Conservation (phyloP, 37 sponge, comb jelly and placozoan genomes). For the Beroe forskalii region DNA sequence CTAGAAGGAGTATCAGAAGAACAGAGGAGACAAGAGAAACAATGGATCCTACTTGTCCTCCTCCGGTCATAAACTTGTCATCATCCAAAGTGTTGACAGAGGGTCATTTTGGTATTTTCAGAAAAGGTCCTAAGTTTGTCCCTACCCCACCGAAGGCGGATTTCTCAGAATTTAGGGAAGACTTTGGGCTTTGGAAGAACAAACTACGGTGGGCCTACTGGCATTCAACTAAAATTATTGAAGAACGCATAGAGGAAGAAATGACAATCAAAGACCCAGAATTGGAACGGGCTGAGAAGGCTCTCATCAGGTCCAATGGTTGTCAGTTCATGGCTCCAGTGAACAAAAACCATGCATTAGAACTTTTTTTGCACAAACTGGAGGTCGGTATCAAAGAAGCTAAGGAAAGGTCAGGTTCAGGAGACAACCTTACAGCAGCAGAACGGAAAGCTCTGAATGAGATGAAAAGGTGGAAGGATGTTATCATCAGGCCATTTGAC, state of each 20-base stretch:
- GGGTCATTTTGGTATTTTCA: not conserved
- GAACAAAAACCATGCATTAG: too few species aligned
- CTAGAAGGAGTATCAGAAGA: not conserved
- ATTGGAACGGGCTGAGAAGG: not conserved
- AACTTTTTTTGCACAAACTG: not conserved
- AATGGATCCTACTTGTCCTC: not conserved
- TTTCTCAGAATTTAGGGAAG: not conserved
- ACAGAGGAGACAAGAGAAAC: not conserved
- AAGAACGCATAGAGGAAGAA: too few species aligned
- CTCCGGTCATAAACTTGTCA: not conserved
- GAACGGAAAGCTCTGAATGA: not conserved
- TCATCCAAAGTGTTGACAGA: not conserved
- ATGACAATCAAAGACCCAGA: not conserved
- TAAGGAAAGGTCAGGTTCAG: not conserved
- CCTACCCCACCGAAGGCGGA: not conserved
- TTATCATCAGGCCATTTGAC: too few species aligned
- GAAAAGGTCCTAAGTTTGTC: not conserved
- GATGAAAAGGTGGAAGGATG: not conserved
- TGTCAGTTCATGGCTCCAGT: not conserved
- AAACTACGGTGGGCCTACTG: not conserved
- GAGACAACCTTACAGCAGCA: not conserved
- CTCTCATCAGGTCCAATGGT: not conserved
- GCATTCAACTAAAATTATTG: too few species aligned
- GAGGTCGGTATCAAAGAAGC: not conserved
- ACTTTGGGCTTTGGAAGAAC: not conserved